Conservation (phyloP, 2,113 vertebrate species). For the Misgurnus mizolepis region DNA sequence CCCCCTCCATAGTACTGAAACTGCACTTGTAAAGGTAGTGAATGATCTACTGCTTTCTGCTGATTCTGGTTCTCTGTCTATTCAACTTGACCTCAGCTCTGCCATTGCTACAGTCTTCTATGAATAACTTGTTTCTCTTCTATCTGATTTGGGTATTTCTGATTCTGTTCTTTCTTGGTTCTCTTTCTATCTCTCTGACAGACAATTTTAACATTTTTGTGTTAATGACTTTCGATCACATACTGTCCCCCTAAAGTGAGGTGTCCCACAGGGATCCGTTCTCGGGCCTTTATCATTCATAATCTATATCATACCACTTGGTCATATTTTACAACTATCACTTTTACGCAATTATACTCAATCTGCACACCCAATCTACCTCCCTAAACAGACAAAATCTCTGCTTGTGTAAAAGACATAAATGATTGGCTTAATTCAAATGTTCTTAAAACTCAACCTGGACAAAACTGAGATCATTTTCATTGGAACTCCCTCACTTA, state of each 20-base stretch:
- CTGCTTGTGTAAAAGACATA: too few relatives aligned
- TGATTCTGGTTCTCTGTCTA: background rate
- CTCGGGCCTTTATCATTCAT: background rate
- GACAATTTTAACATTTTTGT: too few relatives aligned
- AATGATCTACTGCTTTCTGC: background rate
- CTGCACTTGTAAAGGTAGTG: background rate
- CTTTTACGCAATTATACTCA: too few relatives aligned
- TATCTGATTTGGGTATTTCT: background rate
- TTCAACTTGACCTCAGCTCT: too few relatives aligned
- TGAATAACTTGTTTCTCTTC: background rate
- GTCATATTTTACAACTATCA: too few relatives aligned
- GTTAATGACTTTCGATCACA: background rate
- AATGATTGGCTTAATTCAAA: too few relatives aligned
- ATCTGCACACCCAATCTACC: too few relatives aligned
- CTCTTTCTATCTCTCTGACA: background rate
- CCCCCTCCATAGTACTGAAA: background rate
- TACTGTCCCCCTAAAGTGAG: background rate
- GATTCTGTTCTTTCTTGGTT: background rate
- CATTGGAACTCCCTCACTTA: too few relatives aligned
- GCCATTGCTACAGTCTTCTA: background rate
- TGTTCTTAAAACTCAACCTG: too few relatives aligned
- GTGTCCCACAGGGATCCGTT: background rate
- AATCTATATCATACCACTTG: too few relatives aligned
- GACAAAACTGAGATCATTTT: too few relatives aligned
- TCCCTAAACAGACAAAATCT: too few relatives aligned